Conservation (phyloP, 2,888 invertebrate genomes). For the Macrophya annulata region DNA sequence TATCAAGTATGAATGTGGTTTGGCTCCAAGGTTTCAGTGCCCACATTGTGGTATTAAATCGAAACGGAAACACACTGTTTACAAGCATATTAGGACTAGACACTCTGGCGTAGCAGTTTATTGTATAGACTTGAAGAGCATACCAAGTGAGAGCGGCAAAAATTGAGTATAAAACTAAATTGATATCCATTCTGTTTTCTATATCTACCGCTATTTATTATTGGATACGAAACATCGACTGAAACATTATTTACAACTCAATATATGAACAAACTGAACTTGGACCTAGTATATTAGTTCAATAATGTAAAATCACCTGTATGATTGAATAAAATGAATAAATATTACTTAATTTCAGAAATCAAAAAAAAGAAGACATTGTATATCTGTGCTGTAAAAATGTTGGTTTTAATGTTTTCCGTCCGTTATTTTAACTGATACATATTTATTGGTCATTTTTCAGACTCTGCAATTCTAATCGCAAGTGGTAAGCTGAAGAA, state of each 20-base stretch:
- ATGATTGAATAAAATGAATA: slow-evolving; percentile 6
- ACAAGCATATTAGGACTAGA: slow-evolving; percentile 72
- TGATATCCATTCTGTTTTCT: background rate
- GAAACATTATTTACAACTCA: background rate
- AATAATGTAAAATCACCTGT: slow-evolving; percentile 16
- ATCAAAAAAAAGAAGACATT: background rate
- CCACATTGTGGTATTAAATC: slow-evolving; percentile 76
- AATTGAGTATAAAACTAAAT: background rate
- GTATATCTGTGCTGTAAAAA: background rate
- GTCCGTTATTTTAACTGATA: background rate
- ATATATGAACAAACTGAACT: background rate
- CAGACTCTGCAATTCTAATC: background rate
- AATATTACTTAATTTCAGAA: background rate
- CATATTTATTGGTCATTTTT: slow-evolving; percentile 26
- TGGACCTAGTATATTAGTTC: background rate
- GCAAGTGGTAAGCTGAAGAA: slow-evolving; percentile 11
- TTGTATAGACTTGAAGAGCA: slow-evolving; percentile 40
- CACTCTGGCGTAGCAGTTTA: slow-evolving; percentile 65
- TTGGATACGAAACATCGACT: background rate
- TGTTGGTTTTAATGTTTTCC: background rate
- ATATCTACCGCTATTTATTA: background rate
- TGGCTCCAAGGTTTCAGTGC: slow-evolving; percentile 74
- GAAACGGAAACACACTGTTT: slow-evolving; percentile 75
- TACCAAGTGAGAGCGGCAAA: background rate
- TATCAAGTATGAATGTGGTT: slow-evolving; percentile 76